phyloP scores from a whole-genome alignment of 2,888 invertebrate genomes.

The Patella caerulea region DNA sequence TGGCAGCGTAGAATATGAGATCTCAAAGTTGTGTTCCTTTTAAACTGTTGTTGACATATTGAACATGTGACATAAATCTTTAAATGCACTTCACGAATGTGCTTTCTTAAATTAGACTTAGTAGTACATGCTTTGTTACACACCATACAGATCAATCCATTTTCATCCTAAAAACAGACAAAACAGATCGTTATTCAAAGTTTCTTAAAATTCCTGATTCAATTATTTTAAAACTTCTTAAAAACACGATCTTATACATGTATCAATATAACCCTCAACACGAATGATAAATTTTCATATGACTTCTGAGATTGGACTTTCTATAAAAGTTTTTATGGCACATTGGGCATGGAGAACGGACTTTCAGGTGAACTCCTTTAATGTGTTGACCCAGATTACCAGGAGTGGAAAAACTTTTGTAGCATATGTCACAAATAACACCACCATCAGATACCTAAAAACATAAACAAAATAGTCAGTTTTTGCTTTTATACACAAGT shows the following conservation, averaged over 20 bases:
- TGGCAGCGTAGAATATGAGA: background rate
- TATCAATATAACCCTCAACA: too few relatives aligned
- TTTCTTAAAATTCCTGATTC: too few relatives aligned
- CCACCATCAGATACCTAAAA: background rate
- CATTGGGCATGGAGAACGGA: background rate
- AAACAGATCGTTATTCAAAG: too few relatives aligned
- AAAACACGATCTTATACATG: too few relatives aligned
- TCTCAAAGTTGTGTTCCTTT: background rate
- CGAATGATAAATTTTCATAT: background rate
- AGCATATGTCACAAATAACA: background rate
- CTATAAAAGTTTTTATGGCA: background rate
- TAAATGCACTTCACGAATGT: background rate
- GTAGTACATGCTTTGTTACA: conserved; percentile 1
- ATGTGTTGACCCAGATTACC: background rate
- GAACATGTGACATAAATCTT: conserved; percentile 5
- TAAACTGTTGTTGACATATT: background rate
- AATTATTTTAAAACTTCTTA: too few relatives aligned
- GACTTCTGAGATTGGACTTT: background rate
- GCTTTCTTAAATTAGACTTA: background rate
- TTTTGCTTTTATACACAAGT: too few relatives aligned
- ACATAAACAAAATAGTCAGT: background rate
- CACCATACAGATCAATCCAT: background rate
- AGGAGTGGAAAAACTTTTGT: background rate
- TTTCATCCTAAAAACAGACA: too few relatives aligned
- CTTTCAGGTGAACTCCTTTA: conserved; percentile 6